A percentile compares a stretch with the other conserved stretches of the same genome.
Conservation (phyloP, 2,797 vertebrate genomes). For the Neoniphon sammara region DNA sequence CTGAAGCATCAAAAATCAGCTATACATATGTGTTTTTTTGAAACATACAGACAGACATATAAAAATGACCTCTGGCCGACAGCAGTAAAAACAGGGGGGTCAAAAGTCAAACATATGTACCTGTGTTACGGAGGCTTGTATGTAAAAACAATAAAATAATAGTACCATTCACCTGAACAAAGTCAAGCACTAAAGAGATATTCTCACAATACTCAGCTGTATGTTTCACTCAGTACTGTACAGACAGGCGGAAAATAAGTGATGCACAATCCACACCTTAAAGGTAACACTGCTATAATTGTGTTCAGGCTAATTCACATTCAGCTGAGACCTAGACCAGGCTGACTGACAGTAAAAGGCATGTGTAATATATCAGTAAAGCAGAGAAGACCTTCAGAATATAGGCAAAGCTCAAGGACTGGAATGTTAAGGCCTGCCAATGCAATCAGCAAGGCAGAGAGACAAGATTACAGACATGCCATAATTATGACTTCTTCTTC, state of each 20-base stretch:
- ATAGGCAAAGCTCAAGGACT: constrained; percentile 43
- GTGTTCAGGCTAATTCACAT: constrained; percentile 59
- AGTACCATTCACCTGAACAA: constrained; percentile 44
- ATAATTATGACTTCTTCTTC: constrained; percentile 10
- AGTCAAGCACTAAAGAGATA: constrained; percentile 43
- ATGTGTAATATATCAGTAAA: constrained; percentile 39
- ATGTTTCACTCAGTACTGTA: constrained; percentile 34
- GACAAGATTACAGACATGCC: constrained; percentile 36
- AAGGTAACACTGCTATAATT: constrained; percentile 30
- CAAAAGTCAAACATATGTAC: constrained; percentile 16
- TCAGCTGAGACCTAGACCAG: constrained; percentile 55
- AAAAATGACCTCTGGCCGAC: constrained; percentile 12
- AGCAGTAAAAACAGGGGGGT: constrained; percentile 32
- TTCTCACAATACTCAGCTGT: constrained; percentile 39
- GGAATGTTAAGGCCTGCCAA: constrained; percentile 61
- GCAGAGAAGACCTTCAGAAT: constrained; percentile 26
- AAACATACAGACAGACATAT: background rate
- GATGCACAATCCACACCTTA: constrained; percentile 40
- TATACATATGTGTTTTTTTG: constrained; percentile 3
- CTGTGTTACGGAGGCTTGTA: constrained; percentile 18
- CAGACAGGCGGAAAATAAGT: constrained; percentile 21
- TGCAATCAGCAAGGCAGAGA: constrained; percentile 45
- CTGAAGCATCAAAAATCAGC: constrained; percentile 21
- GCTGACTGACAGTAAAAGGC: constrained; percentile 28
- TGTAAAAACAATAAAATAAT: constrained; percentile 38